Base-by-base conservation (phyloP, 2,888 invertebrate genomes). In the Oxystoma pomonae region DNA sequence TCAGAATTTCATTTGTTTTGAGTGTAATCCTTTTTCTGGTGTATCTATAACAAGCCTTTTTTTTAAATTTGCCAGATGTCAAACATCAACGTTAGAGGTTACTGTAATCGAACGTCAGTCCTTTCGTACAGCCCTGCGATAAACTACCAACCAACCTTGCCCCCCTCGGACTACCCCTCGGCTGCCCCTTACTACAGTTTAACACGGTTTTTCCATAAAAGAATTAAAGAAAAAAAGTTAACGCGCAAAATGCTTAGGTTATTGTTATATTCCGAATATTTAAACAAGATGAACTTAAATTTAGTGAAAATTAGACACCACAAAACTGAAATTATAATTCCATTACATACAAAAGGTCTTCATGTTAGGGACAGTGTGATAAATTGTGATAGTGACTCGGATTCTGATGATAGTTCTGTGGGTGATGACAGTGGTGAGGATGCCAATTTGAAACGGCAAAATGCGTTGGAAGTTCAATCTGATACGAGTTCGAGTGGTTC, bases 171-270 rank as follows among this genome's bases (percentile, higher is more conserved):
- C 80, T 90, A 88, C 82, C 90, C 89, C 75, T 84, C 89, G 73
- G 87, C 90, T 70, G 88, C 91, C 58, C 92, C 92, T 20, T 92
- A 91, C 79, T 87, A 89, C 70, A 88, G 88, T 68, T 83, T 93
- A 68, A 90, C 90, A 55, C 88, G 88, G 76, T 88, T 88, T 79
- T 92, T 90, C 77, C 88, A 89, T 67, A 86, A 86, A 75, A 85
- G 91, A 63, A 90, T 92, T 49, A 87, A 87, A 76, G 85, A 86
- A 76, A 90, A 88, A 75, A 81, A 88, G 16, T 87, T 93, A 67
- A 87, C 87, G 12, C 83, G 88, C 65, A 85, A 87, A 74, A 84
- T 92, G 76, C 82, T 93, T 63, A 90, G 91, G 77, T 86, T 88
- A 75, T 82, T 93, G 59, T 81, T 93, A 58, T 92, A 93, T 76